Percentiles rank a stretch among this genome's conserved stretches.
Conservation (phyloP, 2,113 vertebrate species). For the Martes martes region DNA sequence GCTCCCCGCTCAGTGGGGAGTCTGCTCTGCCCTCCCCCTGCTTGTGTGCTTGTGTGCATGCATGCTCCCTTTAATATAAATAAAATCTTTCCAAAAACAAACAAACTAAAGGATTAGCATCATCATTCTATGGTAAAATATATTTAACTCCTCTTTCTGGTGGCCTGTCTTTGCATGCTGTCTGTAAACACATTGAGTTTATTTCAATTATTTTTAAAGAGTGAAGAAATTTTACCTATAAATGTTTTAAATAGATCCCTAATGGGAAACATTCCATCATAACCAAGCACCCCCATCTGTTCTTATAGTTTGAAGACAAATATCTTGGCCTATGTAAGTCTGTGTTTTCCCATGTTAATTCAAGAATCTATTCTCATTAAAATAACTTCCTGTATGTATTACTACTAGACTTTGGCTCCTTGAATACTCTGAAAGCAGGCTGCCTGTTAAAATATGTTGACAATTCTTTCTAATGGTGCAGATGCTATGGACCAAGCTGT, state of each 20-base stretch:
- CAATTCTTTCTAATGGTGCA: constrained; percentile 46
- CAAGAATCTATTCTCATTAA: constrained; percentile 38
- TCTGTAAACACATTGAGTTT: background rate
- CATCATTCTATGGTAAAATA: background rate
- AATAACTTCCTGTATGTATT: background rate
- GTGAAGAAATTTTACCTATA: background rate
- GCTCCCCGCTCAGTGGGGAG: background rate
- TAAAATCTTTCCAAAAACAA: background rate
- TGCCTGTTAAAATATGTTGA: constrained; percentile 44
- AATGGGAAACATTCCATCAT: background rate
- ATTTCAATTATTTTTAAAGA: background rate
- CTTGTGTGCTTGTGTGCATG: no score
- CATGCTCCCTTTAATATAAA: background rate
- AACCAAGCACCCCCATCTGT: background rate
- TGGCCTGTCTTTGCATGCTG: background rate
- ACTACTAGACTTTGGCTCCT: background rate
- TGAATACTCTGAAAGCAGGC: constrained; percentile 40
- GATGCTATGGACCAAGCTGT: background rate
- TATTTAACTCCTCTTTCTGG: background rate
- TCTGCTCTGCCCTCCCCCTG: background rate
- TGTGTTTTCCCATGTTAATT: background rate
- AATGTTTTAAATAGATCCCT: background rate
- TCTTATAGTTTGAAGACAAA: constrained; percentile 28
- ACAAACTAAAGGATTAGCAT: background rate
- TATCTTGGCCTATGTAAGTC: background rate